Evolutionary conservation across 1,140 invertebrate genomes (phyloP).

Genomic region (Octopus sinensis): DNA sequence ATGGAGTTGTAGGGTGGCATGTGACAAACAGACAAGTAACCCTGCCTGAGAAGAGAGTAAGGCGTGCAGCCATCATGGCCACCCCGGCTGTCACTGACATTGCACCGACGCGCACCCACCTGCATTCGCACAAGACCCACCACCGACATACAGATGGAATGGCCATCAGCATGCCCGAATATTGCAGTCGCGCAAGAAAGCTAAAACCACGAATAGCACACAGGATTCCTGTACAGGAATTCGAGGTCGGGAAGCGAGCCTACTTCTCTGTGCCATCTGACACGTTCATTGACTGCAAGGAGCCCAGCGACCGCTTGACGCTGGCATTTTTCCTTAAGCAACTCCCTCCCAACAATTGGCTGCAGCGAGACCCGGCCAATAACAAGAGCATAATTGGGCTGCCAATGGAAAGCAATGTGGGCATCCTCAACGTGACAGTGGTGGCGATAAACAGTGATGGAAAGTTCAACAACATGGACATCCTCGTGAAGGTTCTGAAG

Average conservation of each 20-base stretch:
- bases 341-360: constrained; percentile 32
- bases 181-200: constrained; percentile 21
- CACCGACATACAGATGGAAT: no score
- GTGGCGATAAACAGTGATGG: no score
- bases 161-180: no score
- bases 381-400: constrained; percentile 61
- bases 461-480: no score
- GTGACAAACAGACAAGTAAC: constrained; percentile 59
- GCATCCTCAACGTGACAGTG: no score
- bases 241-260: constrained; percentile 78
- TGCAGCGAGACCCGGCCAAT: constrained; percentile 29
- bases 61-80: no score
- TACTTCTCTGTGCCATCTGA: constrained; percentile 73
- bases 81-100: no score
- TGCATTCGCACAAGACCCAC: no score
- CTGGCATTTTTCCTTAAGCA: constrained; percentile 69
- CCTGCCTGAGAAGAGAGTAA: no score
- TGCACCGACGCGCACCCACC: no score
- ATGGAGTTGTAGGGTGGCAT: constrained; percentile 68
- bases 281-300: constrained; percentile 85
- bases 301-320: constrained; percentile 72
- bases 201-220: constrained; percentile 27
- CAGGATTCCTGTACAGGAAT: constrained; percentile 21
- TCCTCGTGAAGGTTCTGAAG: no score
- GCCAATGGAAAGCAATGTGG: constrained; percentile 64